Percentiles rank a stretch among this genome's conserved stretches.
phyloP scores from a whole-genome alignment of 1,140 invertebrate species.

The Drosophila takahashii region DNA sequence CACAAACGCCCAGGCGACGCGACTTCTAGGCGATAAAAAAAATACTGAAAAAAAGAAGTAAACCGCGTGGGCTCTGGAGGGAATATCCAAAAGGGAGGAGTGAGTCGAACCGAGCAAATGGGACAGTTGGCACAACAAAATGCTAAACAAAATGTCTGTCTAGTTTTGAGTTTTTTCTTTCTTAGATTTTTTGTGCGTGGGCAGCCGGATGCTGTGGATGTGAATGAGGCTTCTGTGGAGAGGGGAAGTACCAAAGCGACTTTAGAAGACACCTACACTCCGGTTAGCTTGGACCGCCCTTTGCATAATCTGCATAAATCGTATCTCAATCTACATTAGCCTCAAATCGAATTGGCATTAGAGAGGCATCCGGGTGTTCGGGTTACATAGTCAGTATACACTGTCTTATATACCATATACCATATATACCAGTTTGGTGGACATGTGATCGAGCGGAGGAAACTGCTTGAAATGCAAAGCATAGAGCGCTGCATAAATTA shows the following conservation, averaged over 20 bases:
- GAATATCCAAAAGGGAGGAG: constrained; percentile 30
- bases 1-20: constrained; percentile 61
- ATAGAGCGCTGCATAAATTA: constrained; percentile 69
- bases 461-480: constrained; percentile 66
- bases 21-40: constrained; percentile 55
- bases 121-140: constrained; percentile 39
- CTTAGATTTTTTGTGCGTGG: constrained; percentile 16
- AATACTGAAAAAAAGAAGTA: neutral
- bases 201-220: constrained; percentile 47
- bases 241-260: neutral
- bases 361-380: constrained; percentile 54
- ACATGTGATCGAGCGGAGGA: constrained; percentile 52
- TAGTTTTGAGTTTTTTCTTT: constrained; percentile 16
- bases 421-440: constrained; percentile 55
- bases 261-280: constrained; percentile 33
- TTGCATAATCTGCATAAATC: constrained; percentile 66
- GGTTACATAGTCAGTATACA: constrained; percentile 11
- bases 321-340: constrained; percentile 60
- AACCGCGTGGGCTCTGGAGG: constrained; percentile 49
- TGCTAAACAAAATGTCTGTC: constrained; percentile 38
- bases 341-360: constrained; percentile 62
- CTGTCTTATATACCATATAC: constrained; percentile 17
- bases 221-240: constrained; percentile 27
- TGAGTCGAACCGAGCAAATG: constrained; percentile 4
- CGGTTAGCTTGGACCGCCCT: constrained; percentile 19